Conservation (phyloP, 2,888 invertebrate genomes). For the Polydrusus pterygomalis region DNA sequence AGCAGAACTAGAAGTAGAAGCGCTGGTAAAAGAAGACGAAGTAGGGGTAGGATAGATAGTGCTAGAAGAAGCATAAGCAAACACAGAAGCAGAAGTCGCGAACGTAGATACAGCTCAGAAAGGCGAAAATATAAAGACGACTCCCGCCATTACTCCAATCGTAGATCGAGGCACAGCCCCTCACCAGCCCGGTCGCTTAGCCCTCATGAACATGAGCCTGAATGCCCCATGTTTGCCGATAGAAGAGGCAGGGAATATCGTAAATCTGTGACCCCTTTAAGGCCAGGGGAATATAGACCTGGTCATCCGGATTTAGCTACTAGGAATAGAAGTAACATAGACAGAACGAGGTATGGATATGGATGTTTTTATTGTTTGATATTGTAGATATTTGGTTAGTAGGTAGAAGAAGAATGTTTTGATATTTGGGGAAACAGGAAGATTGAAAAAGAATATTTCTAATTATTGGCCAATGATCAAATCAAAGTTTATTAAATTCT, state of each 20-base stretch:
- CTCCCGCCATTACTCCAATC: conserved; percentile 3
- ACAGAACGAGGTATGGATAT: conserved; percentile 18
- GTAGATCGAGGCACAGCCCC: neutral
- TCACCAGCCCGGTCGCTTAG: conserved; percentile 31
- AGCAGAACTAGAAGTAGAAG: conserved; percentile 24
- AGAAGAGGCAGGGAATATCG: neutral
- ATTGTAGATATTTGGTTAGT: neutral
- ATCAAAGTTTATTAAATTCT: too few relatives aligned
- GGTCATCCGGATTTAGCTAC: conserved; percentile 56
- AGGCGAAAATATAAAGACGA: conserved; percentile 5
- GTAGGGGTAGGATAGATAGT: conserved; percentile 37
- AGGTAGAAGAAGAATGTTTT: neutral
- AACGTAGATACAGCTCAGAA: conserved; percentile 11
- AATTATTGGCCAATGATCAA: too few relatives aligned
- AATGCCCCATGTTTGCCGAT: conserved; percentile 24
- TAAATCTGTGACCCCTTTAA: conserved; percentile 53
- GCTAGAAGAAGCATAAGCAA: conserved; percentile 26
- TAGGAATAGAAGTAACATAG: conserved; percentile 36
- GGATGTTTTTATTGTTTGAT: neutral
- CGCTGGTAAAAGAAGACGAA: conserved; percentile 27
- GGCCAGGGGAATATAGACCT: conserved; percentile 57
- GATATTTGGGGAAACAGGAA: neutral
- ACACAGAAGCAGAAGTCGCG: conserved; percentile 27
- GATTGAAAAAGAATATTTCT: too few relatives aligned
- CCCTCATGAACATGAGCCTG: conserved; percentile 9